A percentile compares a stretch with the other conserved stretches of the same genome.
Evolutionary conservation across 2,113 vertebrate species (phyloP).

Genomic region (Atrichornis clamosus): DNA sequence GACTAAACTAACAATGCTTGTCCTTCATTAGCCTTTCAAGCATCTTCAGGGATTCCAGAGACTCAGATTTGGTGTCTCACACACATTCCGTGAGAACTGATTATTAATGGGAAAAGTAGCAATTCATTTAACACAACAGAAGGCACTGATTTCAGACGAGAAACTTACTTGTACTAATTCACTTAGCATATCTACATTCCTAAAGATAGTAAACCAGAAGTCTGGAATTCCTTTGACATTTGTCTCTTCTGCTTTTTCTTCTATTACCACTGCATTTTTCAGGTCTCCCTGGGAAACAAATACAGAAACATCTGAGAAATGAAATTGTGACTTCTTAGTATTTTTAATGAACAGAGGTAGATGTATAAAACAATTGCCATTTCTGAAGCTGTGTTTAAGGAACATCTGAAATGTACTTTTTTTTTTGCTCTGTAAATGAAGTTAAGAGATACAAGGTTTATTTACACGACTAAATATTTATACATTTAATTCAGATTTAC

Average conservation of each 20-base stretch:
- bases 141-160: background rate
- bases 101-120: background rate
- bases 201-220: slow-evolving; percentile 98
- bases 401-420: background rate
- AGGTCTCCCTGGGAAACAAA: slow-evolving; percentile 80
- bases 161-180: slow-evolving; percentile 90
- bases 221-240: slow-evolving; percentile 91
- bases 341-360: background rate
- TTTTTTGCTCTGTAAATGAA: background rate
- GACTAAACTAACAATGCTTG: background rate
- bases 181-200: slow-evolving; percentile 94
- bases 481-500: background rate
- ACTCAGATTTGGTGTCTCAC: background rate
- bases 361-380: background rate
- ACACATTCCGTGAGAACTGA: background rate
- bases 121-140: background rate
- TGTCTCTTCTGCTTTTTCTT: slow-evolving; percentile 82
- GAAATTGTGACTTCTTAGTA: background rate
- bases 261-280: slow-evolving; percentile 86
- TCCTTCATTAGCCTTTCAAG: background rate
- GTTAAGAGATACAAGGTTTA: background rate
- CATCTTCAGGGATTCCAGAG: background rate
- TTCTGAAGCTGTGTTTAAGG: background rate
- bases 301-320: background rate
- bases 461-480: background rate